Percentiles rank a stretch among this genome's conserved stretches.
These are phyloP conservation scores for Pegoplata infirma DNA, from an alignment of 2,888 invertebrate genomes.

Conservation along the genomic window DNA sequence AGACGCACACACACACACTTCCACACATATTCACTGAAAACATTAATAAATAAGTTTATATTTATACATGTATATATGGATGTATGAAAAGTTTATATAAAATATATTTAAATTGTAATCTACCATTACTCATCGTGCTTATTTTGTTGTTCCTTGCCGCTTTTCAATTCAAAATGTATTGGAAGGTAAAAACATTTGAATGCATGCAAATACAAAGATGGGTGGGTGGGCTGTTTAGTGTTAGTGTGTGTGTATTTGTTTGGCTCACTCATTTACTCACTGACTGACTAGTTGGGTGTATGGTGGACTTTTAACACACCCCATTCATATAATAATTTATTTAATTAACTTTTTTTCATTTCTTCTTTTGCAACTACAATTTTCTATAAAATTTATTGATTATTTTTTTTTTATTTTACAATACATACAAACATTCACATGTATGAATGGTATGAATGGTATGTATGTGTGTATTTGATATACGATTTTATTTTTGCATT, in stretches of 20 bases:
- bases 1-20: too few species aligned
- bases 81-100: too few species aligned
- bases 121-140: conserved; percentile 56
- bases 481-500: conserved; percentile 55
- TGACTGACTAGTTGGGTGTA: neutral
- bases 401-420: conserved; percentile 55
- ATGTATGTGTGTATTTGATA: conserved; percentile 19
- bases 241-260: neutral
- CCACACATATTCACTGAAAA: conserved; percentile 5
- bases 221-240: conserved; percentile 28
- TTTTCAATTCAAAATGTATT: conserved; percentile 42
- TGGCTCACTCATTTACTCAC: neutral
- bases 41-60: neutral
- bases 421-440: too few species aligned
- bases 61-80: neutral
- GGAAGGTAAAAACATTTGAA: conserved; percentile 49
- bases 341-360: conserved; percentile 63
- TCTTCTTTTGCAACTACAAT: conserved; percentile 59
- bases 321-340: conserved; percentile 65
- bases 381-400: conserved; percentile 65
- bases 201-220: conserved; percentile 19
- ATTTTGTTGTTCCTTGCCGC: conserved; percentile 46
- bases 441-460: too few species aligned
- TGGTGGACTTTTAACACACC: conserved; percentile 55
- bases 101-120: conserved; percentile 61